A percentile compares a stretch with the other conserved stretches of the same genome.
Evolutionary conservation across 2,797 vertebrate genomes (phyloP).

Genomic region (Austrolebias charrua): DNA sequence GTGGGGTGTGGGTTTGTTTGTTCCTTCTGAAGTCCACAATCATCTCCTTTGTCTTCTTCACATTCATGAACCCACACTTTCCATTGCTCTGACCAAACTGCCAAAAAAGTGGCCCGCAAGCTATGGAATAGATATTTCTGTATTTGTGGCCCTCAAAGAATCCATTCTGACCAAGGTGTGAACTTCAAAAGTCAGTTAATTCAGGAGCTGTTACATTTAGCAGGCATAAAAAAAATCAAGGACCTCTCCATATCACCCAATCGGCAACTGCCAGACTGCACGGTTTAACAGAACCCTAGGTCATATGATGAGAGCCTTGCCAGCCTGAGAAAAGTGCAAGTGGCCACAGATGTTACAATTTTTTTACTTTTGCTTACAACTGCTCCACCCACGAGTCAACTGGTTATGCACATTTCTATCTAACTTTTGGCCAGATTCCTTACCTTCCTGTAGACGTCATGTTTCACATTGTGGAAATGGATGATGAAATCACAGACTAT

Average conservation of each 20-base stretch:
- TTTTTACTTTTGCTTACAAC: not conserved
- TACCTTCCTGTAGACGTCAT: no score
- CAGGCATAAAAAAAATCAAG: not conserved
- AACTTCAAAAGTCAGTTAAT: not conserved
- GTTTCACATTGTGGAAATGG: no score
- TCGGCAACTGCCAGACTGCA: not conserved
- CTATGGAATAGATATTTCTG: not conserved
- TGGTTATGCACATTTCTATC: not conserved
- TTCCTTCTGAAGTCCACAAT: no score
- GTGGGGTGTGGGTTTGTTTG: no score
- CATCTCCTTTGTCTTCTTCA: no score
- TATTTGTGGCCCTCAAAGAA: not conserved
- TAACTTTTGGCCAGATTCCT: not conserved
- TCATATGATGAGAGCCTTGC: not conserved
- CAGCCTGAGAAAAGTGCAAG: not conserved
- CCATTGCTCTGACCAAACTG: not conserved
- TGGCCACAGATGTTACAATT: conserved; percentile 1
- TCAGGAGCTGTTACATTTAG: not conserved
- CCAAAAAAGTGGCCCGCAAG: not conserved
- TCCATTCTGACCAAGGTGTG: not conserved
- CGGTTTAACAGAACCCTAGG: not conserved
- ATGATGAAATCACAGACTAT: no score
- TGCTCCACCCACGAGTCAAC: not conserved
- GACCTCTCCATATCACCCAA: not conserved
- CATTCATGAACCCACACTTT: conserved; percentile 40